Evolutionary conservation across 2,113 vertebrate species (phyloP), one percentile per base, ranked within the genome.

Genomic region (Anas platyrhynchos): DNA sequence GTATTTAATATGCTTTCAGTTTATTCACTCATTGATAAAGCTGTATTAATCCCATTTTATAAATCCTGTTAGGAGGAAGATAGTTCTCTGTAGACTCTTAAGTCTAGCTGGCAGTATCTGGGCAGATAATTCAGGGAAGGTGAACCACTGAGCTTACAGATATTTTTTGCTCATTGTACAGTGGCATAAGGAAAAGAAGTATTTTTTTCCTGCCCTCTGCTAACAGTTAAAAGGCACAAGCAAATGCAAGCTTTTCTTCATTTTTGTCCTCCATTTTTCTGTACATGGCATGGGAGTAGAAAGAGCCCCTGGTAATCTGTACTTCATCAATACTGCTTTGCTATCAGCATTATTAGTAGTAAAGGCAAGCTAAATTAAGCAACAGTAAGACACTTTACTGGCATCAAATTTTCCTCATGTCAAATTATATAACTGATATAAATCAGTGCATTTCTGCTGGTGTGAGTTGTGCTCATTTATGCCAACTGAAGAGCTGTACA

Each of bases 21-120:
- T 86, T 88, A 84, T 75, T 88, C 62, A 58, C 27, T 86, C 79
- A 44, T 91, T 86, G 92, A 84, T 75, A 84, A 84, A 93, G 84
- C 83, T 73, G 18, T 54, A 61, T 92, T 95, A 92, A 95, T 93
- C 86, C 43, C 58, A 62, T 94, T 93, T 86, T 75, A 82, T 82
- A 96, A 95, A 91, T 94, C 83, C 38, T 76, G 26, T 91, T 89
- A 92, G 73, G 54, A 92, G 75, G 81, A 83, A 34, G 58, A 32
- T n/a, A 50, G 44, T 86, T 63, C 58, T 93, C 66, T 79, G 48
- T 73, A 66, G 65, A 34, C 79, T 58, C 54, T 75, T 11, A 59
- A 75, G 73, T 58, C 73, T 92, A 54, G 11, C 48, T 88, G 56
- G 34, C 56, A 86, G 2, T 91, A 84, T 79, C 80, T 84, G 56